Conservation (phyloP, 2,113 vertebrate genomes). For the Numida meleagris region DNA sequence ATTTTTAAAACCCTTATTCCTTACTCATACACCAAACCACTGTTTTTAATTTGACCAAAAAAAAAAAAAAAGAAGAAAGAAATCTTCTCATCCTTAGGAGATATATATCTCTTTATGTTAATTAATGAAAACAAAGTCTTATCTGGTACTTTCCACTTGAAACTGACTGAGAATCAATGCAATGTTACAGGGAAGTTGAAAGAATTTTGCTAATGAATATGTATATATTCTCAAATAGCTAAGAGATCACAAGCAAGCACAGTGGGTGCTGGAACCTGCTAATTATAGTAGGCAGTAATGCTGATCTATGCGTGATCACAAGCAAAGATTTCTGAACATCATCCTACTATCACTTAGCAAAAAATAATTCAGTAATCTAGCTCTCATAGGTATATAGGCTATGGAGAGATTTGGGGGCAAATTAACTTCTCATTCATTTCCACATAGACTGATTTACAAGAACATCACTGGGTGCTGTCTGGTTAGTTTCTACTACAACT, state of each 20-base stretch:
- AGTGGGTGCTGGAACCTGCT: neutral
- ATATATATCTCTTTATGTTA: neutral
- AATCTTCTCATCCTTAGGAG: neutral
- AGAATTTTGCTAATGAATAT: slow-evolving; percentile 18
- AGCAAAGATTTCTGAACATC: neutral
- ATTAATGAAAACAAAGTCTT: slow-evolving; percentile 16
- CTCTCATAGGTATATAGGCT: rapidly evolving
- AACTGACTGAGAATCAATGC: neutral
- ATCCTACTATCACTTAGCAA: neutral
- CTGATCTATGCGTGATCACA: neutral
- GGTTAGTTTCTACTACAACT: rapidly evolving
- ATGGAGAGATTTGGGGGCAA: neutral
- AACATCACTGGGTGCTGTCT: rapidly evolving
- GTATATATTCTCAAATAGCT: slow-evolving; percentile 10
- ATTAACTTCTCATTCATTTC: neutral
- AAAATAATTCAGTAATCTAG: neutral
- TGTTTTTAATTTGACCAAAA: slow-evolving; percentile 38
- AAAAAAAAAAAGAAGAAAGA: neutral
- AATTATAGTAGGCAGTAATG: neutral
- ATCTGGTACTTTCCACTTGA: neutral
- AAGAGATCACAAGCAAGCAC: neutral
- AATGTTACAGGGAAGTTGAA: neutral
- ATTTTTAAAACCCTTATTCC: slow-evolving; percentile 1
- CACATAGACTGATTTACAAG: neutral
- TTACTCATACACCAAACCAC: neutral